Base-by-base conservation (phyloP, 2,797 vertebrate species). In the Lacerta agilis region DNA sequence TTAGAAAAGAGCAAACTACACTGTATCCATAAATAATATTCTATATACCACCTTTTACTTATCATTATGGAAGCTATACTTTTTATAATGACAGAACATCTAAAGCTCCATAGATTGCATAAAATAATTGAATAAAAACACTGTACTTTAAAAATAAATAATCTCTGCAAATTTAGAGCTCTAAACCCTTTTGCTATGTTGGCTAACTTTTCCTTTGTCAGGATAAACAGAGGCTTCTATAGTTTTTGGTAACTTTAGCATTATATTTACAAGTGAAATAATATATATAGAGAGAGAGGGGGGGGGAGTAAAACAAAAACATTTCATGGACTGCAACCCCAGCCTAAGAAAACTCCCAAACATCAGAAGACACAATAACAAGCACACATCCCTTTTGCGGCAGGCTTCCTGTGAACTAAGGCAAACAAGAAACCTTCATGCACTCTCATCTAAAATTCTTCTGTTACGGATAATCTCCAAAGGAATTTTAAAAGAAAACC, bases 381-480 rank as follows among this genome's bases (percentile, higher is more conserved):
- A 88, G 13, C 25, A 20, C 83, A 36, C 83, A 85, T 71, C 84
- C 0, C 82, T 94, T 80, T 87, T 86, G 17, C 77, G 79, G 23
- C 41, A 36, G 3, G 29, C 6, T 36, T 5, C 71, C 4, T 73
- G 4, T 58, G 76, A 61, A 83, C 75, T 66, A 88, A 43, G 23
- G 76, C 36, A 91, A 82, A 45, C 0, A 64, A 13, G 1, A 58
- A 85, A 76, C 76, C 81, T 79, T 78, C 78, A 67, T 8, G 0
- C 2, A 67, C 33, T 38, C 66, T 84, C 45, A 86, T 84, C 9
- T 29, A 82, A 73, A 79, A 79, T 84, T 85, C 38, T 79, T 85
- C 41, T 72, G 67, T 85, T 43, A 25, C 5, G 38, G 66, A 72
- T 72, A 88, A 84, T 79, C 82, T 84, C 87, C 77, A 88, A 88